phyloP scores from a whole-genome alignment of 2,113 vertebrate species.

The Serranochromis macrocephalus region DNA sequence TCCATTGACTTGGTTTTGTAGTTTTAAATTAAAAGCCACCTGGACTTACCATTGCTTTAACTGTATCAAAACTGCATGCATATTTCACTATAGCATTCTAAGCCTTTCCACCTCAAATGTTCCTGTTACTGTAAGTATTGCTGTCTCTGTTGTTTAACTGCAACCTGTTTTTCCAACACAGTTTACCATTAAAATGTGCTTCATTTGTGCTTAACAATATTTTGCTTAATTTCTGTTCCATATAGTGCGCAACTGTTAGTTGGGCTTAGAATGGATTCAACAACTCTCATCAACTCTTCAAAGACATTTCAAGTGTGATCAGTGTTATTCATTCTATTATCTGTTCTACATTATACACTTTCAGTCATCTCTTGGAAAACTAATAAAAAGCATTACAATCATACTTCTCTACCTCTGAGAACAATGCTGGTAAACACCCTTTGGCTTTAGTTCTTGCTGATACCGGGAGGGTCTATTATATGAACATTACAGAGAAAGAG shows the following conservation, averaged over 20 bases:
- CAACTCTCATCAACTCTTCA: not conserved
- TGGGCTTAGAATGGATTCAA: not conserved
- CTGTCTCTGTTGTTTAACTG: not conserved
- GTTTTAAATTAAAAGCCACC: not conserved
- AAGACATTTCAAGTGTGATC: not conserved
- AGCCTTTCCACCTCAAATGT: not conserved
- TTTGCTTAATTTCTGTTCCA: not conserved
- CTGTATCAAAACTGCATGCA: not conserved
- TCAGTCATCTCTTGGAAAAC: not conserved
- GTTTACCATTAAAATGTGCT: not conserved
- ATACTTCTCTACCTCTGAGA: not conserved
- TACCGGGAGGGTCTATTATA: not conserved
- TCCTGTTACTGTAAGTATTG: not conserved
- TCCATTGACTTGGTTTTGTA: not conserved
- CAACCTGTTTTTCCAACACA: not conserved
- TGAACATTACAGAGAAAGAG: not conserved
- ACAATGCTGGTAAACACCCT: not conserved
- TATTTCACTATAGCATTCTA: not conserved
- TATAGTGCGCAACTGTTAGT: not conserved
- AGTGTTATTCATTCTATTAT: not conserved
- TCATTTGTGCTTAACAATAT: not conserved
- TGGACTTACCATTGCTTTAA: not conserved
- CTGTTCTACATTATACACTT: not conserved
- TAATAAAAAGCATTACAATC: not conserved
- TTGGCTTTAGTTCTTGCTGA: not conserved